Evolutionary conservation across 2,113 vertebrate genomes (phyloP), one percentile per base, ranked within the genome.

Genomic region (Brachyistius frenatus): DNA sequence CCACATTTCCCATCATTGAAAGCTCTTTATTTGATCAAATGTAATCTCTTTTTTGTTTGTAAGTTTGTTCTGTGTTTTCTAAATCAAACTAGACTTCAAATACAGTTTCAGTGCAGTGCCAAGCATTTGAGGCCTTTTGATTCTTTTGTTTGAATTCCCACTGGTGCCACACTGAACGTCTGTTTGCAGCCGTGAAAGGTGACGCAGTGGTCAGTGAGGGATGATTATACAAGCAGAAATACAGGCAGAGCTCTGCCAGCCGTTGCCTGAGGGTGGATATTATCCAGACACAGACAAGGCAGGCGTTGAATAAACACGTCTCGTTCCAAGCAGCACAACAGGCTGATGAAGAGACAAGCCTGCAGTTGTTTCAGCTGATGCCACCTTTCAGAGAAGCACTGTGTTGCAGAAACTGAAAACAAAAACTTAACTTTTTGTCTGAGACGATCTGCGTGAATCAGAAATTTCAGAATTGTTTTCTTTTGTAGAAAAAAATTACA

Each of bases 231-330:
- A 78, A 85, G 72, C 75, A 85, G 79, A 88, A 78, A 68, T 70
- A 81, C n/a, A 70, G n/a, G 13, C 79, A 76, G 73, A 70, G 37
- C 80, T 85, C 85, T 88, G 87, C 82, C 90, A 91, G 80, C 81
- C 80, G 36, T 33, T 47, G 85, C 80, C 84, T 62, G 23, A 67
- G 81, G 87, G 71, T 36, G 23, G 75, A 90, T 36, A 83, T 84
- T 81, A 84, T 79, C 90, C 90, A 90, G 84, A 86, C 67, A 6
- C 39, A 68, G 46, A 78, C 37, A 41, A 84, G 62, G 75, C 85
- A 80, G 76, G 76, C 61, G 66, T 85, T 88, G 74, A 86, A 85
- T 89, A 92, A 93, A 92, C 88, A 83, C 44, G 73, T 89, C 72
- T 87, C 61, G 65, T 49, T 52, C 65, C 8, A 68, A 72, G 73